Conservation (phyloP, 1,140 invertebrate species). For the Bombus balteatus region DNA sequence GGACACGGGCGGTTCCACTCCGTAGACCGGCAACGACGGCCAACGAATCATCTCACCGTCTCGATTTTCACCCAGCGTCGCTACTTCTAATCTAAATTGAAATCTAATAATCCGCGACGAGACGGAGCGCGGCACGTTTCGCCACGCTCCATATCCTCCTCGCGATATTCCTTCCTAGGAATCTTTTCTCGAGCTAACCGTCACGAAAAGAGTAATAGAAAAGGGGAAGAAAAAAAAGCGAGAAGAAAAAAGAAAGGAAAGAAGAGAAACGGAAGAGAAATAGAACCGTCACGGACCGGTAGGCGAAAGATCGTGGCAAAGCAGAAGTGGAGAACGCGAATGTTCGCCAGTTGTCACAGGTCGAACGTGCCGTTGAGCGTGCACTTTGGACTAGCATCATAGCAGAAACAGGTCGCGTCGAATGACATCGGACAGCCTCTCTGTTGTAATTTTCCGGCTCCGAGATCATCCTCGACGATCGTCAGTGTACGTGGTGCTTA, state of each 20-base stretch:
- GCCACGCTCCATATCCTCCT: not conserved
- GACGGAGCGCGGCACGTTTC: constrained; percentile 13
- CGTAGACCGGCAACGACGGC: not conserved
- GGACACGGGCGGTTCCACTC: not conserved
- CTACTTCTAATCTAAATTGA: constrained; percentile 28
- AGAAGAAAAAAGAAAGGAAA: not conserved
- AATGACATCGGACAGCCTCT: constrained; percentile 38
- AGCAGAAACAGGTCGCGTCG: constrained; percentile 59
- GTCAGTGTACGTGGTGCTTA: constrained; percentile 41
- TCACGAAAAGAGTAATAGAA: not conserved
- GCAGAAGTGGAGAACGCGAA: not conserved
- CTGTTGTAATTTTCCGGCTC: not conserved
- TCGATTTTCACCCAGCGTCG: not conserved
- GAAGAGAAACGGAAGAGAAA: not conserved
- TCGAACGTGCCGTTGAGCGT: constrained; percentile 51
- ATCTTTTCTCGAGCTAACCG: not conserved
- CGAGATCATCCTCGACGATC: constrained; percentile 49
- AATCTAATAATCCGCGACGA: constrained; percentile 35
- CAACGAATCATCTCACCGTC: constrained; percentile 22
- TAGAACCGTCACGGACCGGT: not conserved
- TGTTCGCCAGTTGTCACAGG: not conserved
- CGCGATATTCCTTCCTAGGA: not conserved
- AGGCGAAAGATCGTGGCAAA: not conserved
- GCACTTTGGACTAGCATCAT: constrained; percentile 65
- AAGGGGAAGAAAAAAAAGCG: too few relatives aligned